A percentile compares a stretch with the other conserved stretches of the same genome.
Evolutionary conservation across 1,140 invertebrate genomes (phyloP).

Genomic region (Lamellibrachia luymesi): DNA sequence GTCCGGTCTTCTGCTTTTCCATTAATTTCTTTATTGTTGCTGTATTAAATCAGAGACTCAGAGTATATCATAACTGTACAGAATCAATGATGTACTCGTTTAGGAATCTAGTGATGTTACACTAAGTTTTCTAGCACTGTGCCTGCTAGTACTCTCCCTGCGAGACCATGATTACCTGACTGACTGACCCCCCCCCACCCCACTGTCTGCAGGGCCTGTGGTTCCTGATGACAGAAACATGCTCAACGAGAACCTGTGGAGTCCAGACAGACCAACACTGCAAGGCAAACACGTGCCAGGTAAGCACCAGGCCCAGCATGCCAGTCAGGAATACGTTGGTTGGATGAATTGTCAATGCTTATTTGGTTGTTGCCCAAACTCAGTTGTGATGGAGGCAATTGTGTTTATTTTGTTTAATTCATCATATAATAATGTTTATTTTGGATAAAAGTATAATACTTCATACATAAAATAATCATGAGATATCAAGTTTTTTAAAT

Average conservation of each 20-base stretch:
- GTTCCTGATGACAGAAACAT: slow-evolving; percentile 27
- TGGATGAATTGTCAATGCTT: background rate
- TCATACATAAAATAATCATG: no score
- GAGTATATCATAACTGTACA: no score
- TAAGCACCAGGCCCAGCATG: background rate
- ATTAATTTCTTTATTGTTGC: background rate
- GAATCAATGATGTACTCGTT: no score
- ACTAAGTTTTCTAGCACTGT: background rate
- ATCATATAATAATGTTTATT: no score
- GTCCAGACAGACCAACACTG: slow-evolving; percentile 8
- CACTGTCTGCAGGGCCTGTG: slow-evolving; percentile 2
- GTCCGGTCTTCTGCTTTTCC: no score
- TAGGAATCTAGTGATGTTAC: no score
- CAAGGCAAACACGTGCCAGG: slow-evolving; percentile 9
- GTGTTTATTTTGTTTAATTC: no score
- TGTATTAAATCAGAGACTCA: no score
- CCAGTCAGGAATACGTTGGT: background rate
- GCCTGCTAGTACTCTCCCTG: background rate
- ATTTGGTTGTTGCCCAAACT: background rate
- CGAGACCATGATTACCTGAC: background rate
- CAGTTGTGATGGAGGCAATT: background rate
- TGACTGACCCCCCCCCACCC: background rate
- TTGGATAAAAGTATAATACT: no score
- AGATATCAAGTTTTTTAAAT: no score
- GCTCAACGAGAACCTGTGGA: slow-evolving; percentile 28